Conservation (phyloP, 2,888 invertebrate species). For the Hypena proboscidalis region DNA sequence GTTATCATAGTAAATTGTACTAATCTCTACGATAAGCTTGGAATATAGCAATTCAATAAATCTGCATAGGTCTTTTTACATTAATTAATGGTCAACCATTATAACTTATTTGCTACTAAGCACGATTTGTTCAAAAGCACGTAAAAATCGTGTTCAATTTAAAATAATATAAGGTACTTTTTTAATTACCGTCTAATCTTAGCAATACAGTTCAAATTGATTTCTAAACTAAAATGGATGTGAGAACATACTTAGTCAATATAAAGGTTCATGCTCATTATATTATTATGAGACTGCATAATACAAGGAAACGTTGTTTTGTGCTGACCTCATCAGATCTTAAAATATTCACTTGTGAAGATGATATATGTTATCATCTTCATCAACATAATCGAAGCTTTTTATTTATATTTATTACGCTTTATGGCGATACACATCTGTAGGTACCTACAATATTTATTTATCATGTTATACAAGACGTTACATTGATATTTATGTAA, state of each 20-base stretch:
- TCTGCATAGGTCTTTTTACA: too few relatives aligned
- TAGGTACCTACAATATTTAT: background rate
- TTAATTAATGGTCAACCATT: too few relatives aligned
- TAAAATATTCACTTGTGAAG: background rate
- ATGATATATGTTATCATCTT: background rate
- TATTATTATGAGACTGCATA: slow-evolving; percentile 19
- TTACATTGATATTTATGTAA: too few relatives aligned
- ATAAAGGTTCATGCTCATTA: slow-evolving; percentile 18
- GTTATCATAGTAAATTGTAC: too few relatives aligned
- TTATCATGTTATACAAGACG: too few relatives aligned
- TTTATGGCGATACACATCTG: too few relatives aligned
- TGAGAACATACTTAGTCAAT: slow-evolving; percentile 39
- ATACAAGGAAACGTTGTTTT: slow-evolving; percentile 17
- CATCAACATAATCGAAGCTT: background rate
- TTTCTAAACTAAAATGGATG: slow-evolving; percentile 21
- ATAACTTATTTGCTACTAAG: too few relatives aligned
- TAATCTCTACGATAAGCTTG: too few relatives aligned
- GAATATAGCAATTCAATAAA: too few relatives aligned
- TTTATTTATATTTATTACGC: background rate
- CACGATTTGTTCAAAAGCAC: slow-evolving; percentile 20
- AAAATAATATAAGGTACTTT: slow-evolving; percentile 48
- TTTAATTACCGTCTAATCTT: slow-evolving; percentile 44
- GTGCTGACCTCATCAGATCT: slow-evolving; percentile 20
- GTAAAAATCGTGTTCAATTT: slow-evolving; percentile 43
- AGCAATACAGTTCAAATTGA: slow-evolving; percentile 29